Base-by-base conservation (phyloP, 2,888 invertebrate species). In the Lingula anatina region DNA sequence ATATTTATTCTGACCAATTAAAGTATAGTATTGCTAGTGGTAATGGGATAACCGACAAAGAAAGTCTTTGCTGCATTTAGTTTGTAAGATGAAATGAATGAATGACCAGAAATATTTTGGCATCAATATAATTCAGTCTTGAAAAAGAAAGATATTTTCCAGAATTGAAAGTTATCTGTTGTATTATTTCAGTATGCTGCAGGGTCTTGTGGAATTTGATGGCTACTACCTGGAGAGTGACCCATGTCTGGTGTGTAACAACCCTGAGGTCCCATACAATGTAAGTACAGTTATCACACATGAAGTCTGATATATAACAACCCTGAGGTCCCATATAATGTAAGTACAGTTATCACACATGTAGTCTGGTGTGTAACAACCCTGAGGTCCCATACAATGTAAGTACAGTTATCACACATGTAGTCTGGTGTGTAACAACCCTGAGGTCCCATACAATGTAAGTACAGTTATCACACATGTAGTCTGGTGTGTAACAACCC, bases 171-270 rank as follows among this genome's bases (percentile, higher is more conserved):
- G 9, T 39, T 20, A n/a, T 39, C 12, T 39, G 18, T 35, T 46
- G 2, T 44, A 40, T 28, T 38, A 26, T 15, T 62, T 7, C 63
- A 74, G 73, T 0, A 88, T 91, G 41, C 81, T 96, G 50, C 88
- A 92, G 46, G 90, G 92, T n/a, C 89, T 90, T 70, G 90, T 96
- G 1, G 94, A 96, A 71, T 83, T 95, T 41, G 95, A 95, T 72
- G 96, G 96, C 0, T 95, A 90, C 78, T 97, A 91, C 75, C 80
- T 97, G 54, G 96, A 97, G 80, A 91, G 92, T 23, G 95, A 96
- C 73, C 97, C 97, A 0, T 99, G 97, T 68, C 83, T 96, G 49
- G 95, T 96, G 0, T 97, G 97, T 78, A 96, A 96, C 79, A 95
- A 95, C 79, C 95, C 95, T 0, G 96, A 97, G 78, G 89, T 94